A percentile compares a stretch with the other conserved stretches of the same genome.
phyloP scores from a whole-genome alignment of 2,113 vertebrate genomes.

The Silurus meridionalis region DNA sequence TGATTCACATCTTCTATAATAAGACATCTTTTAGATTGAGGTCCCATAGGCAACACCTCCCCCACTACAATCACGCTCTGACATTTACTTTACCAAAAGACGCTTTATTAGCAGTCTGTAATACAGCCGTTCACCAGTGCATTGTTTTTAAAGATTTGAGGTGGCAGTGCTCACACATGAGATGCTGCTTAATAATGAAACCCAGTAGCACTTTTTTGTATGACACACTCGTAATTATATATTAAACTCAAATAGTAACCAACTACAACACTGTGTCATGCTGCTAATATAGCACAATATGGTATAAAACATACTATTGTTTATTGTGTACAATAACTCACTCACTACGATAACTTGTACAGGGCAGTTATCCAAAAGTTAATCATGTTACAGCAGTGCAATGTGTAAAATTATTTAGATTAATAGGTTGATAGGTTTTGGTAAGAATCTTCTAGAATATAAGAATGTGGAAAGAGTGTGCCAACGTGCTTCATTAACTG shows the following conservation, averaged over 20 bases:
- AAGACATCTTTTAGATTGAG: constrained; percentile 10
- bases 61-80: background rate
- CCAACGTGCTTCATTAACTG: background rate
- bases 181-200: background rate
- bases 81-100: background rate
- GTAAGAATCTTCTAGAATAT: background rate
- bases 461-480: background rate
- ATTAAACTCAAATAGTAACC: background rate
- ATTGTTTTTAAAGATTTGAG: background rate
- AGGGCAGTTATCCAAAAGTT: background rate
- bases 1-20: constrained; percentile 18
- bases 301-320: background rate
- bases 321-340: background rate
- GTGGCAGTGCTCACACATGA: background rate
- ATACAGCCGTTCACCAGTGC: background rate
- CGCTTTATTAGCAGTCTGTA: constrained; percentile 7
- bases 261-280: background rate
- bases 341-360: background rate
- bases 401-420: background rate
- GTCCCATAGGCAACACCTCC: constrained; percentile 22
- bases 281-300: background rate
- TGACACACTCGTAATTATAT: background rate
- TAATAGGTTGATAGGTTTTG: background rate
- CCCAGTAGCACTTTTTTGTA: background rate
- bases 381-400: background rate